A percentile compares a stretch with the other conserved stretches of the same genome.
Conservation (phyloP, 2,113 vertebrate species). For the Indicator maculatus region DNA sequence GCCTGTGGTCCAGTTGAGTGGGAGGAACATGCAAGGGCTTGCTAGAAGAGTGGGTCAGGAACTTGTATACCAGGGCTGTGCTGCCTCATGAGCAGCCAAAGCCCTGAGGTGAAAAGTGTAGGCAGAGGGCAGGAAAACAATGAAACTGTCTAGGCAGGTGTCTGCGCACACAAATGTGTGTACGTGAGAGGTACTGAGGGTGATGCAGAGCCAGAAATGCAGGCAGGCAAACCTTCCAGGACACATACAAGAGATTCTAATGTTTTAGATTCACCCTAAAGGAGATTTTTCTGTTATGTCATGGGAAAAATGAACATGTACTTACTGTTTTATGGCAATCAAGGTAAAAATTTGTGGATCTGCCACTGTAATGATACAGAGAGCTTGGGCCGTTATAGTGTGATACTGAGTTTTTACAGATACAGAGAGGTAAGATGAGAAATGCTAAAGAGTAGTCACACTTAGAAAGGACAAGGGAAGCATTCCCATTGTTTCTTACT, state of each 20-base stretch:
- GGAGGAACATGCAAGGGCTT: neutral
- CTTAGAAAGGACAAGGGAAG: neutral
- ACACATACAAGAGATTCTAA: neutral
- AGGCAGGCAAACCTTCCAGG: neutral
- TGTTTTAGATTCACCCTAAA: neutral
- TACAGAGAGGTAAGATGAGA: neutral
- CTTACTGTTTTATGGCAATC: neutral
- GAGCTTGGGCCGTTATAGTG: neutral
- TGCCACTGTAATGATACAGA: neutral
- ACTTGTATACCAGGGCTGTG: neutral
- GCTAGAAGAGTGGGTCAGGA: neutral
- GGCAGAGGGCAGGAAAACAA: neutral
- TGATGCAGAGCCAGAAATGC: neutral
- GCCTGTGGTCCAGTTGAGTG: neutral
- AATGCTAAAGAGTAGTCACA: neutral
- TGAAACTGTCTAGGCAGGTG: neutral
- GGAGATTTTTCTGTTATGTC: neutral
- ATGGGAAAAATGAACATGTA: neutral
- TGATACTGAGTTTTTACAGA: neutral
- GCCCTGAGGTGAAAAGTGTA: neutral
- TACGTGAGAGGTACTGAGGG: neutral
- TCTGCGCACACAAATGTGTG: neutral
- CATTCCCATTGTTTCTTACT: accelerated
- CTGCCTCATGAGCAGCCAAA: neutral
- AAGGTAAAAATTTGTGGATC: neutral